phyloP scores from a whole-genome alignment of 2,113 vertebrate species.

The Brachyhypopomus gauderio region DNA sequence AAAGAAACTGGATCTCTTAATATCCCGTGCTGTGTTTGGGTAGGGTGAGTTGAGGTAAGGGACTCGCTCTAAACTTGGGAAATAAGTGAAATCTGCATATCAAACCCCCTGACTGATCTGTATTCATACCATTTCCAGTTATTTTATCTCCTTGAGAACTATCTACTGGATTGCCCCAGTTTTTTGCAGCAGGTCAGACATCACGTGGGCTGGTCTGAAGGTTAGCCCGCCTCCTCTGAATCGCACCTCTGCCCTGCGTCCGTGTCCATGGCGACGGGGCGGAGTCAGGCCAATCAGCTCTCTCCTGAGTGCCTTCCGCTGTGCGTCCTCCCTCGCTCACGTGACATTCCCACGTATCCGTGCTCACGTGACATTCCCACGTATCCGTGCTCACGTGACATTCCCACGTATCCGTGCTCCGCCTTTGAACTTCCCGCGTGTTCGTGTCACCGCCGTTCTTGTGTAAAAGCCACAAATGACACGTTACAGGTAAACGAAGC shows the following conservation, averaged over 20 bases:
- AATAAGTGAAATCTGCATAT: background rate
- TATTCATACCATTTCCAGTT: background rate
- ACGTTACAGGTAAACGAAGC: background rate
- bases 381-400: background rate
- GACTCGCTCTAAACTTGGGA: background rate
- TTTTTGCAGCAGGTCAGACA: background rate
- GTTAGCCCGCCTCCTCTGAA: no score
- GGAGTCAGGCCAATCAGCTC: constrained; percentile 30
- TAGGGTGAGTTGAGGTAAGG: background rate
- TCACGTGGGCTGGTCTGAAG: background rate
- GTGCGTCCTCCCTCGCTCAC: no score
- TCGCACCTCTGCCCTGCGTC: constrained; percentile 24
- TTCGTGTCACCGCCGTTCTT: constrained; percentile 30
- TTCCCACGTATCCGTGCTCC: constrained; percentile 20
- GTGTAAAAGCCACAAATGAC: constrained; percentile 40
- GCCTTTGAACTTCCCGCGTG: constrained; percentile 37
- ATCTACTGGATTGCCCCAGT: background rate
- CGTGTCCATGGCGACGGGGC: constrained; percentile 29
- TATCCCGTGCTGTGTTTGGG: background rate
- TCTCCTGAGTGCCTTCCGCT: background rate
- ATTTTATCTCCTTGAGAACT: constrained; percentile 18
- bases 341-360: constrained; percentile 13
- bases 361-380: constrained; percentile 1
- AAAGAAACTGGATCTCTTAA: background rate
- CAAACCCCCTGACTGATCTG: background rate